Conservation (phyloP, 2,113 vertebrate species). For the Alces alces region DNA sequence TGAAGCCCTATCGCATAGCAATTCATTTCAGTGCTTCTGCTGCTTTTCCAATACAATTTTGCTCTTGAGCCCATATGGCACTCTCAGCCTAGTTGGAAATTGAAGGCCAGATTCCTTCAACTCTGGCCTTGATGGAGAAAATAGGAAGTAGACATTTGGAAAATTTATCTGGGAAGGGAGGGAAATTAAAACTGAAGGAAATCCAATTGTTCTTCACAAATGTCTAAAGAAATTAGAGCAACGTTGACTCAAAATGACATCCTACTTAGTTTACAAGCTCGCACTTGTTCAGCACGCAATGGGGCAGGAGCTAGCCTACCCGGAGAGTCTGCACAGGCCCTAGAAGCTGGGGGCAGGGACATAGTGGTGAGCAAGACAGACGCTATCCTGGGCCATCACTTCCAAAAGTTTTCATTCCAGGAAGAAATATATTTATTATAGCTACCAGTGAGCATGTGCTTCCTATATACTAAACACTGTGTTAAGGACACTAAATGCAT, state of each 20-base stretch:
- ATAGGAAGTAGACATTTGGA: constrained; percentile 53
- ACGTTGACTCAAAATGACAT: constrained; percentile 34
- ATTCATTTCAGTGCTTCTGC: constrained; percentile 31
- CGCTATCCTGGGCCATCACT: neutral
- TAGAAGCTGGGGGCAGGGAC: neutral
- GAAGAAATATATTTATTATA: neutral
- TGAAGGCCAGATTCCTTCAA: constrained; percentile 43
- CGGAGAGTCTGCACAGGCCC: neutral
- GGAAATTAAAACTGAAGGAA: constrained; percentile 60
- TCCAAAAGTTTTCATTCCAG: constrained; percentile 10
- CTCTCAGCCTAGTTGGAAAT: neutral
- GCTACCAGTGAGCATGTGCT: neutral
- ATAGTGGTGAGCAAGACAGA: neutral
- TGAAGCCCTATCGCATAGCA: constrained; percentile 26
- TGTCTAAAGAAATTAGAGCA: constrained; percentile 59
- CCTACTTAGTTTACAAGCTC: constrained; percentile 30
- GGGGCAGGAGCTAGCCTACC: neutral
- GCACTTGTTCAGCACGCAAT: neutral
- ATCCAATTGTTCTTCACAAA: constrained; percentile 58
- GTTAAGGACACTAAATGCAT: neutral
- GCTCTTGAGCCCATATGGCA: neutral
- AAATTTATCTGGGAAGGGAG: constrained; percentile 45
- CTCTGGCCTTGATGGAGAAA: constrained; percentile 39
- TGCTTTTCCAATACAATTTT: constrained; percentile 44
- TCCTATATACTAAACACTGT: neutral